Conservation (phyloP, 2,888 invertebrate species). For the Diogma glabrata region DNA sequence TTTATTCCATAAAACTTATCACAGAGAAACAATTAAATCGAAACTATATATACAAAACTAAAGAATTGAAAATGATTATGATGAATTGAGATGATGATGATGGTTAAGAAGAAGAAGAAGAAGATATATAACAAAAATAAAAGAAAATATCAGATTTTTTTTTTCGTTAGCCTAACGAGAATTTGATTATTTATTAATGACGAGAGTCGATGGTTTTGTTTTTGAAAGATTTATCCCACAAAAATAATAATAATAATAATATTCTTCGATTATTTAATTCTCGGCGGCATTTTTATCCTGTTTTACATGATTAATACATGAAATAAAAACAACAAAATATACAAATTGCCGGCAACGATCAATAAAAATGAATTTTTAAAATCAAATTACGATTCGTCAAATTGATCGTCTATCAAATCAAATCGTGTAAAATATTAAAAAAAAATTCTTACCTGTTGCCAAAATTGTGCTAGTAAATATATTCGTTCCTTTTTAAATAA, state of each 20-base stretch:
- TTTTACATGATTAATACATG: not conserved
- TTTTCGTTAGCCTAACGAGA: slow-evolving; percentile 25
- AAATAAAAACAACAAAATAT: too few species aligned
- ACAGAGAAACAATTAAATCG: slow-evolving; percentile 6
- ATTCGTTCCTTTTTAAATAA: slow-evolving; percentile 92
- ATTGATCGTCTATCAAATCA: too few species aligned
- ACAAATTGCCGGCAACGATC: too few species aligned
- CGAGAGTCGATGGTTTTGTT: too few species aligned
- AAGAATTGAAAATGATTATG: slow-evolving; percentile 6
- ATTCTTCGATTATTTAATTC: too few species aligned
- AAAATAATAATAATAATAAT: not conserved
- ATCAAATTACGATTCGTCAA: too few species aligned
- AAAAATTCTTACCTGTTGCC: slow-evolving; percentile 76
- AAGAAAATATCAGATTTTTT: too few species aligned
- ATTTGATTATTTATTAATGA: slow-evolving; percentile 30
- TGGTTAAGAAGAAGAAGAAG: too few species aligned
- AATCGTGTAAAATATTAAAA: too few species aligned
- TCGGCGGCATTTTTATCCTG: not conserved
- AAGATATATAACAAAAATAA: slow-evolving; percentile 6
- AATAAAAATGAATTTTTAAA: too few species aligned
- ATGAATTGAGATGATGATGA: slow-evolving; percentile 9
- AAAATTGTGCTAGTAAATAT: slow-evolving; percentile 87
- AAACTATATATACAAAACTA: not conserved
- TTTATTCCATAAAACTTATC: not conserved
- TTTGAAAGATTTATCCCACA: too few species aligned